These are phyloP conservation scores for Centropus bengalensis DNA, from an alignment of 2,113 vertebrate genomes.

Conservation along the genomic window DNA sequence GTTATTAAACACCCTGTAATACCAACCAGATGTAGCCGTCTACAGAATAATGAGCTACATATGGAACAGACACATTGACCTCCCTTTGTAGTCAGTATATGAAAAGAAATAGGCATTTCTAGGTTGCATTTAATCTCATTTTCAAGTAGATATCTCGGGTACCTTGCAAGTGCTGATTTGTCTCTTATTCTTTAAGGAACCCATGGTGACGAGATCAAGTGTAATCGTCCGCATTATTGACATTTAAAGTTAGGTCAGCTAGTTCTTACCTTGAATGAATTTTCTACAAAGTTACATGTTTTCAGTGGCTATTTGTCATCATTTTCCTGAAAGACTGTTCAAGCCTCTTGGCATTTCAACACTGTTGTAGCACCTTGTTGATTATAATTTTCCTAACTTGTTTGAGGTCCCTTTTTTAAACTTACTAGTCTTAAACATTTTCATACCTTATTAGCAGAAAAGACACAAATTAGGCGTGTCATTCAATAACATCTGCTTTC, in stretches of 20 bases:
- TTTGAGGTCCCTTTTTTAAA: not conserved
- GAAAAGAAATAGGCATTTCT: constrained; percentile 26
- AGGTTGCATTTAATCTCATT: not conserved
- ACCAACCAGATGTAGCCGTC: constrained; percentile 28
- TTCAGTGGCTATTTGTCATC: not conserved
- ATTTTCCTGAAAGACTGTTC: not conserved
- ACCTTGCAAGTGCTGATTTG: not conserved
- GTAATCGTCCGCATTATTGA: not conserved
- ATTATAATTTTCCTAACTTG: not conserved
- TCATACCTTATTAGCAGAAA: not conserved
- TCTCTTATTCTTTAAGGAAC: not conserved
- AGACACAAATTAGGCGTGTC: not conserved
- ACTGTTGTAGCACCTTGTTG: not conserved
- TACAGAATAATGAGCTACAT: constrained; percentile 18
- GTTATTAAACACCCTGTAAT: constrained; percentile 7
- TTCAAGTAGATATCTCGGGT: not conserved
- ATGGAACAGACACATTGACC: not conserved
- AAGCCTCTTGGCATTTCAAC: not conserved
- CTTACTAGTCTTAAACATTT: not conserved
- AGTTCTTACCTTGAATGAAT: not conserved
- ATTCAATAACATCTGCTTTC: not conserved
- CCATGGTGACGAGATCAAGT: not conserved
- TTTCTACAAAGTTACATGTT: not conserved
- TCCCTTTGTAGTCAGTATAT: constrained; percentile 50
- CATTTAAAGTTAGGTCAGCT: not conserved